Base-by-base conservation (phyloP, 1,140 invertebrate species). In the Apis cerana region DNA sequence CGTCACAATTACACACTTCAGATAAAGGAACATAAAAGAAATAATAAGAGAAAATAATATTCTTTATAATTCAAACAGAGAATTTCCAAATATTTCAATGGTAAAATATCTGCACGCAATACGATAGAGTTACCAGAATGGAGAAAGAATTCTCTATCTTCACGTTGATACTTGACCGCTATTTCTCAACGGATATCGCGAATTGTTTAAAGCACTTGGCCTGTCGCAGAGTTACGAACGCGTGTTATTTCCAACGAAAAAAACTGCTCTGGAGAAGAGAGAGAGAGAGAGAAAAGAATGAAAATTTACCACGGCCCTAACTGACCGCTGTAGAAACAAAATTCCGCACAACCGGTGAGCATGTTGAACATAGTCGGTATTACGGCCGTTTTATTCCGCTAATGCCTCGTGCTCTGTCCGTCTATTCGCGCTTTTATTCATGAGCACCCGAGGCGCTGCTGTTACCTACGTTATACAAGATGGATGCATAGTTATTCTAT, bases 321-420 rank as follows among this genome's bases (percentile, higher is more conserved):
- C 67, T 50, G 80, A 75, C 59, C 81, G 75, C 75, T 70, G 70
- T 85, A 84, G 80, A 81, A 83, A 84, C 78, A 82, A 88, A 89
- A 88, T 89, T 88, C 52, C 80, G 69, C 75, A 85, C 84, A 88
- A 89, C 70, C 84, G 77, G 43, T 67, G 84, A 80, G 77, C 85
- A 74, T 88, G 88, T 89, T 88, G n/a, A 89, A 89, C 88, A 88
- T 75, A 86, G 81, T 88, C 81, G 78, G 80, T 80, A 86, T 89
- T 82, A 88, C 76, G 87, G 80, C 71, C 75, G 72, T 89, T 88
- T 88, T 84, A 89, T 89, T 88, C 67, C 78, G 78, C 67, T 88
- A 88, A 89, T 89, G 84, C 84, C 78, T 72, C 62, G 58, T 82
- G 78, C 75, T 86, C 74, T 80, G 87, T 88, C 80, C 75, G 81